Evolutionary conservation across 2,888 invertebrate species (phyloP).

Genomic region (Protonemura montana): DNA sequence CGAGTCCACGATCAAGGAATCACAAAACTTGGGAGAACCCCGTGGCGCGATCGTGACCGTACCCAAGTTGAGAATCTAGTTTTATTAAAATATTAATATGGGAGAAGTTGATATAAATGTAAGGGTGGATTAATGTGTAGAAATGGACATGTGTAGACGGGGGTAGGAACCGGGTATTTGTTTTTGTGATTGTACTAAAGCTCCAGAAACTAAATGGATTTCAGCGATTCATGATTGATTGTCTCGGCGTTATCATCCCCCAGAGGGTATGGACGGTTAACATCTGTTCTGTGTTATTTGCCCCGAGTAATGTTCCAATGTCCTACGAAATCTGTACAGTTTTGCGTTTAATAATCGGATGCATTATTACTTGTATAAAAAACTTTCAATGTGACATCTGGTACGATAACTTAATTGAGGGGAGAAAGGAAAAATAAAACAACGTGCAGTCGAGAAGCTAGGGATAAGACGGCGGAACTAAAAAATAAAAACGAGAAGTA

Average conservation of each 20-base stretch:
- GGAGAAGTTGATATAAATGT: neutral
- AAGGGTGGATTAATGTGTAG: neutral
- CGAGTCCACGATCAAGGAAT: neutral
- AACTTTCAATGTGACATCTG: neutral
- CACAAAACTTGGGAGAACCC: neutral
- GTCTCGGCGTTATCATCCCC: neutral
- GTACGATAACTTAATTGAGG: neutral
- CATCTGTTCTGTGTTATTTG: neutral
- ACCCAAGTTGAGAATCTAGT: neutral
- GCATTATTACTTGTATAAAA: neutral
- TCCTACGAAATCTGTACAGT: neutral
- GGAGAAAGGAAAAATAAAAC: neutral
- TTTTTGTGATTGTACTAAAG: neutral
- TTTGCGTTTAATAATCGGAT: neutral
- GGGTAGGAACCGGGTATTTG: neutral
- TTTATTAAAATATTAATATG: slow-evolving; percentile 12
- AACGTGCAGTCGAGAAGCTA: neutral
- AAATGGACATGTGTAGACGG: neutral
- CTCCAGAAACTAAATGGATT: neutral
- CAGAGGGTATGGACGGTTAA: neutral
- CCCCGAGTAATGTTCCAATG: neutral
- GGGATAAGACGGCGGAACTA: neutral
- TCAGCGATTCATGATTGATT: neutral
- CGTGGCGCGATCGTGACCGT: neutral
- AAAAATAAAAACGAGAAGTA: neutral